Percentiles rank a stretch among this genome's conserved stretches.
Conservation (phyloP, 2,888 invertebrate genomes). For the Philereme transversata region DNA sequence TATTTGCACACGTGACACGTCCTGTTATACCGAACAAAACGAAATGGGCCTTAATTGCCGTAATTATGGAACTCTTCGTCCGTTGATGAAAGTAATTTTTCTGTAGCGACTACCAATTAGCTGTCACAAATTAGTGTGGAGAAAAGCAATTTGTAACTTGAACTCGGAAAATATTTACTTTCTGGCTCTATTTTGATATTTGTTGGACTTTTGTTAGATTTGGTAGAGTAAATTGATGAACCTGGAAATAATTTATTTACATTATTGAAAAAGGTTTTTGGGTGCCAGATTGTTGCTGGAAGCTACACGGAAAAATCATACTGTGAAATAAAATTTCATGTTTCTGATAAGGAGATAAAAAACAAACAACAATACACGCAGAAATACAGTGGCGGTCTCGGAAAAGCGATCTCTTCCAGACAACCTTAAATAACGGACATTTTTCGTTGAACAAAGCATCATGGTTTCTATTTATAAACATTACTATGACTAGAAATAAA, state of each 20-base stretch:
- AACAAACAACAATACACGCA: too few relatives aligned
- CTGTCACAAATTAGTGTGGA: slow-evolving; percentile 70
- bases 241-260: not conserved
- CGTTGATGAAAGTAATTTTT: slow-evolving; percentile 80
- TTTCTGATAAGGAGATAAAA: too few relatives aligned
- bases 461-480: too few relatives aligned
- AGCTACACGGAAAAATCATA: too few relatives aligned
- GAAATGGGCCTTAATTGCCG: slow-evolving; percentile 68
- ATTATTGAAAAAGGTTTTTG: too few relatives aligned
- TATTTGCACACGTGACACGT: slow-evolving; percentile 73
- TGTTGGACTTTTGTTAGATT: slow-evolving; percentile 7
- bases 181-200: slow-evolving; percentile 25
- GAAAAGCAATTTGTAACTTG: slow-evolving; percentile 68
- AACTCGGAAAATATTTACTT: slow-evolving; percentile 56
- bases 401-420: too few relatives aligned
- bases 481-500: too few relatives aligned
- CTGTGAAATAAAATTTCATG: too few relatives aligned
- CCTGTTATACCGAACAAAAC: slow-evolving; percentile 64
- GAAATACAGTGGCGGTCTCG: too few relatives aligned
- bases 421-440: too few relatives aligned
- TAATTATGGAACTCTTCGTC: slow-evolving; percentile 80
- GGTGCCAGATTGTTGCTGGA: too few relatives aligned
- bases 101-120: slow-evolving; percentile 77
- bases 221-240: not conserved
- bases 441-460: too few relatives aligned